Base-by-base conservation (phyloP, 2,888 invertebrate genomes). In the Campoplex capitator region DNA sequence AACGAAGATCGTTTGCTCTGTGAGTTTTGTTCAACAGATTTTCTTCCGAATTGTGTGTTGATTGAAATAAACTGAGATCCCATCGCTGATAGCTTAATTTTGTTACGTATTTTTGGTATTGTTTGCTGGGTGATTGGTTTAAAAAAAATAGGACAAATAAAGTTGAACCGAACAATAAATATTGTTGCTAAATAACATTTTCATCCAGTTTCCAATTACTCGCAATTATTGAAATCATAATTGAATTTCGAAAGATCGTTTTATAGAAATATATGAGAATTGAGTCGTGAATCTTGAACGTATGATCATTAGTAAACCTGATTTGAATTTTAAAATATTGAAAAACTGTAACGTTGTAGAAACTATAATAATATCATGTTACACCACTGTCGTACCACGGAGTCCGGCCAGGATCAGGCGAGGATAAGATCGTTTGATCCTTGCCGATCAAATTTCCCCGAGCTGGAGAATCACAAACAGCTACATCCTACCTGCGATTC, bases 341-440 rank as follows among this genome's bases (percentile, higher is more conserved):
- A 32, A 32, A 62, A 68, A n/a, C 18, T 8, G 16, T 68, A 68
- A 68, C 42, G 11, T 23, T 9, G 16, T 32, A 71, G 16, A 28
- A 71, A 71, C 48, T 51, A 51, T 71, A 32, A 51, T 71, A 48
- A 71, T 51, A 71, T 42, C 9, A 42, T 68, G 42, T 68, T 42
- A 16, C 8, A 32, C 18, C 23, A 48, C 32, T 16, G 4, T 3
- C 6, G 32, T 28, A 18, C 7, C 2, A 45, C 51, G 32, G 7
- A 23, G 71, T 51, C 32, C 71, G 48, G 51, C 32, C n/a, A 18
- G 71, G 71, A 48, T 32, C 28, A 48, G 71, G 32, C 71, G 11
- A 51, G 35, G 38, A 38, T 38, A 68, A n/a, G 42, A 32, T 71
- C 51, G 71, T 71, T 71, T 71, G 71, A 71, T 71, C 71, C 16